A percentile compares a stretch with the other conserved stretches of the same genome.
Conservation (phyloP, 2,797 vertebrate species). For the Neosalanx taihuensis region DNA sequence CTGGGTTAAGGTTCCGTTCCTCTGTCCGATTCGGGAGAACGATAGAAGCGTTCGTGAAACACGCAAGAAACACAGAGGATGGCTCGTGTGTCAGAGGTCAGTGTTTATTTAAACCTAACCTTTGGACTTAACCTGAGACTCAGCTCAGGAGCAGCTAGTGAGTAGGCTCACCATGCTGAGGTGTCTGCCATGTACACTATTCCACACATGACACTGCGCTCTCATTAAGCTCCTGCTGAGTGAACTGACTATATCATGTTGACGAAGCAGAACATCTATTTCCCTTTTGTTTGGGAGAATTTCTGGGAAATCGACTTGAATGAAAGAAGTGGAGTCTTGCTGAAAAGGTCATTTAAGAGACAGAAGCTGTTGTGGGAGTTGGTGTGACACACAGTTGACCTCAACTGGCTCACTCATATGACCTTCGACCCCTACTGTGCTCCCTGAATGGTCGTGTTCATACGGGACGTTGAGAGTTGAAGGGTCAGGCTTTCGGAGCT, state of each 20-base stretch:
- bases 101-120: no score
- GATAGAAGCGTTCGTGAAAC: no score
- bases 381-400: background rate
- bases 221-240: no score
- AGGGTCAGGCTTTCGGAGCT: constrained; percentile 8
- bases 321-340: background rate
- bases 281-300: background rate
- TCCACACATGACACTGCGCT: no score
- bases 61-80: no score
- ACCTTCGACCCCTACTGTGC: constrained; percentile 34
- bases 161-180: background rate
- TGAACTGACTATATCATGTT: background rate
- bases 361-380: background rate
- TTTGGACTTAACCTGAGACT: no score
- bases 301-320: background rate
- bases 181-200: no score
- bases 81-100: background rate
- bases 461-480: constrained; percentile 25
- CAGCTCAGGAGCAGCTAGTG: background rate
- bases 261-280: background rate
- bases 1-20: background rate
- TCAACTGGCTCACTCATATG: constrained; percentile 9
- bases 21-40: background rate
- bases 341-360: background rate
- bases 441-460: constrained; percentile 27